Evolutionary conservation across 2,888 invertebrate species (phyloP).

Genomic region (Camponotus fellah): DNA sequence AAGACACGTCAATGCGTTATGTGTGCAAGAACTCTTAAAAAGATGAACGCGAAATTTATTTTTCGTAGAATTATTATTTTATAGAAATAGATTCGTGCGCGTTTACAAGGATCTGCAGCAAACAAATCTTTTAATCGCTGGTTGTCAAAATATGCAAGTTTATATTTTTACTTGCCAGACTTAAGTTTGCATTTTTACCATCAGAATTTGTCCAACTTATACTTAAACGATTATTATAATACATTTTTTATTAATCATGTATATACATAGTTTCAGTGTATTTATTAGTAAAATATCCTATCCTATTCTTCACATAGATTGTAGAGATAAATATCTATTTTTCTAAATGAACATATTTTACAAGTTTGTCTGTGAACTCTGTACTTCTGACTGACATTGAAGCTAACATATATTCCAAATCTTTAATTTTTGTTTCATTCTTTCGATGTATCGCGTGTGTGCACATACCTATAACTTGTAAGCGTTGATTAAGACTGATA

Average conservation of each 20-base stretch:
- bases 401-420: conserved; percentile 67
- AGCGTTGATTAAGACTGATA: conserved; percentile 75
- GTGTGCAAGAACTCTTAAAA: neutral
- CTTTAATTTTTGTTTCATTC: conserved; percentile 72
- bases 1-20: too few species aligned
- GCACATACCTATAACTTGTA: conserved; percentile 77
- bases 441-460: conserved; percentile 72
- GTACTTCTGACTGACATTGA: conserved; percentile 15
- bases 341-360: neutral
- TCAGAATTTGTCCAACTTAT: conserved; percentile 77
- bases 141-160: conserved; percentile 74
- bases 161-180: conserved; percentile 54
- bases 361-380: neutral
- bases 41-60: conserved; percentile 15
- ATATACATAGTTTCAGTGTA: conserved; percentile 61
- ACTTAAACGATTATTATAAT: conserved; percentile 83
- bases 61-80: conserved; percentile 41
- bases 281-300: conserved; percentile 50
- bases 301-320: conserved; percentile 16
- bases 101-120: conserved; percentile 35
- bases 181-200: conserved; percentile 73
- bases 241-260: conserved; percentile 85
- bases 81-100: conserved; percentile 37
- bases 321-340: conserved; percentile 27
- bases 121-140: conserved; percentile 73